Percentiles rank a stretch among this genome's conserved stretches.
Evolutionary conservation across 2,113 vertebrate genomes (phyloP).

Genomic region (Butorides virescens): DNA sequence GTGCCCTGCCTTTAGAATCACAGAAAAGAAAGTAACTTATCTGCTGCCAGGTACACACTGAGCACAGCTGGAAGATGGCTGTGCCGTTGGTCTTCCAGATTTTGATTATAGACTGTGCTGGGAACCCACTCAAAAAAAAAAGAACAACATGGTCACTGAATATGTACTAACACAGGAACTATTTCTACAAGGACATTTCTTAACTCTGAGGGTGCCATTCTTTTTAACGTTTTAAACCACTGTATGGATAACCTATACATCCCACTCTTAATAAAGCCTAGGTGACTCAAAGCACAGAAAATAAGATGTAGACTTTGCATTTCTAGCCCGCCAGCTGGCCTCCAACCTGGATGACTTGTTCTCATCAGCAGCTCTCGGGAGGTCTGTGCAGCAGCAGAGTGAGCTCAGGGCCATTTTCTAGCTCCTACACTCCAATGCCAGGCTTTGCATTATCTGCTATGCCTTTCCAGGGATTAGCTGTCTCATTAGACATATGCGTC

Average conservation of each 20-base stretch:
- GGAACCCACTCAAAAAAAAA: not conserved
- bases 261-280: not conserved
- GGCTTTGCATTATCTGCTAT: not conserved
- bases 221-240: not conserved
- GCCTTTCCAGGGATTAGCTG: not conserved
- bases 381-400: not conserved
- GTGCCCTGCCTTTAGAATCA: not conserved
- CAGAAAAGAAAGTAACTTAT: not conserved
- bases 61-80: not conserved
- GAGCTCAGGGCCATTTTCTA: not conserved
- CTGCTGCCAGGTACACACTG: not conserved
- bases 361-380: not conserved
- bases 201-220: not conserved
- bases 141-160: not conserved
- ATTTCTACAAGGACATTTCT: not conserved
- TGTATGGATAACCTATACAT: not conserved
- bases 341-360: not conserved
- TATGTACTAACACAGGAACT: not conserved
- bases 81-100: not conserved
- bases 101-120: too few species aligned
- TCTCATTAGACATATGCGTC: not conserved
- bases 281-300: not conserved
- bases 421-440: not conserved
- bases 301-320: not conserved
- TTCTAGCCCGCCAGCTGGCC: not conserved